These are phyloP conservation scores for Semicossyphus pulcher DNA, from an alignment of 2,113 vertebrate species.

Conservation along the genomic window DNA sequence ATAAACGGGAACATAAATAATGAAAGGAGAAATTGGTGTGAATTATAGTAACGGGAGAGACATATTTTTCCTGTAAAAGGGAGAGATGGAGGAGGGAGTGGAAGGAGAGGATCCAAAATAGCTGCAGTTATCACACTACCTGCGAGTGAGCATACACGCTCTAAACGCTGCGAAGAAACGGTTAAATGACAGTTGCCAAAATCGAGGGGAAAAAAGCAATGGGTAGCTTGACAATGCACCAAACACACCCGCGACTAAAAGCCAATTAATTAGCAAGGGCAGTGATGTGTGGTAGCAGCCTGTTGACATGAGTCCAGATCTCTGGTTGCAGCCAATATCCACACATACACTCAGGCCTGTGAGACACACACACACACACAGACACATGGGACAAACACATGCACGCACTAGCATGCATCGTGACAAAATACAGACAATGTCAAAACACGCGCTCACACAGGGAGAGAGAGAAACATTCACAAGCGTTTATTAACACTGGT, in stretches of 20 bases:
- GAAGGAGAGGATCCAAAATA: conserved; percentile 20
- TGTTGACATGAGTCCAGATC: conserved; percentile 86
- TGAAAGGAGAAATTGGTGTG: conserved; percentile 49
- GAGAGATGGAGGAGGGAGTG: not conserved
- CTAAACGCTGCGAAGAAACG: conserved; percentile 44
- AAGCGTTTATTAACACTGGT: conserved; percentile 17
- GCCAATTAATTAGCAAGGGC: conserved; percentile 86
- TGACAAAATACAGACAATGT: conserved; percentile 52
- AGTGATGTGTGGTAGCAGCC: conserved; percentile 85
- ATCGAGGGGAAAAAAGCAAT: conserved; percentile 22
- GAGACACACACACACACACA: conserved; percentile 27
- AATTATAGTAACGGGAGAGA: conserved; percentile 40
- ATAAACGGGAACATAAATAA: conserved; percentile 63
- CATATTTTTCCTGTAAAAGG: not conserved
- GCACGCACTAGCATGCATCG: conserved; percentile 13
- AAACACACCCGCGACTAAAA: conserved; percentile 83
- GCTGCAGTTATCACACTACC: conserved; percentile 34
- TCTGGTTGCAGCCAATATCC: conserved; percentile 75
- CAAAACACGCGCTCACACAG: conserved; percentile 16
- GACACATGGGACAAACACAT: conserved; percentile 19
- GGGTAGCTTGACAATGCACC: conserved; percentile 82
- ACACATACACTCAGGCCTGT: conserved; percentile 51
- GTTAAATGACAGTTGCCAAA: conserved; percentile 74
- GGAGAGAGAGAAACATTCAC: conserved; percentile 13
- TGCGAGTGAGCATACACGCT: conserved; percentile 22